Conservation (phyloP, 2,888 invertebrate genomes). For the Drosophila falleni region DNA sequence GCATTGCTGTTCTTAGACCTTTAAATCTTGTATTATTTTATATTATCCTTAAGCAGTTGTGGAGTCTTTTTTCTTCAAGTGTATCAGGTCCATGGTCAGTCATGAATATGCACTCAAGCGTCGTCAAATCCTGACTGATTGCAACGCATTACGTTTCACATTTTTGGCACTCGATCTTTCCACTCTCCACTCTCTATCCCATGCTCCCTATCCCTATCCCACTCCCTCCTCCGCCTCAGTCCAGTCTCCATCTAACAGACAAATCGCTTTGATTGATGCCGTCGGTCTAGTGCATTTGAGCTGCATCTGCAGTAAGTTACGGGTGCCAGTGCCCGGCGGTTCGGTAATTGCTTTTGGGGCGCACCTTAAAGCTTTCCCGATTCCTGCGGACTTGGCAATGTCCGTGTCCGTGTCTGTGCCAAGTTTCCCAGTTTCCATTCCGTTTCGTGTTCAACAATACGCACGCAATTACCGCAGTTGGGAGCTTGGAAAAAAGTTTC, state of each 20-base stretch:
- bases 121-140: slow-evolving; percentile 60
- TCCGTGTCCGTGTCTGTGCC: not conserved
- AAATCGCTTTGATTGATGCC: slow-evolving; percentile 63
- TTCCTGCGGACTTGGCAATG: slow-evolving; percentile 1
- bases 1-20: not conserved
- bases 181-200: not conserved
- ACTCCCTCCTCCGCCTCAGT: not conserved
- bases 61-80: slow-evolving; percentile 18
- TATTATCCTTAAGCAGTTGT: not conserved
- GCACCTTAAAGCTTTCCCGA: slow-evolving; percentile 46
- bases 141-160: slow-evolving; percentile 57
- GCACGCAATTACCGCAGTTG: slow-evolving; percentile 75
- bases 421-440: slow-evolving; percentile 14
- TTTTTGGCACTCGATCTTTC: slow-evolving; percentile 53
- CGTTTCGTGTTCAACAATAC: slow-evolving; percentile 59
- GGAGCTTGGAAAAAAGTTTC: slow-evolving; percentile 59
- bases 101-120: slow-evolving; percentile 63
- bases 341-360: slow-evolving; percentile 60
- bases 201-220: too few species aligned
- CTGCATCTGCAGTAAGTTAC: slow-evolving; percentile 52
- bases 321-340: slow-evolving; percentile 21
- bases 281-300: slow-evolving; percentile 53
- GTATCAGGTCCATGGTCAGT: slow-evolving; percentile 36
- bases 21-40: too few species aligned
- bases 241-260: slow-evolving; percentile 35